phyloP scores from a whole-genome alignment of 2,888 invertebrate species.

The Lasioglossum pauxillum region DNA sequence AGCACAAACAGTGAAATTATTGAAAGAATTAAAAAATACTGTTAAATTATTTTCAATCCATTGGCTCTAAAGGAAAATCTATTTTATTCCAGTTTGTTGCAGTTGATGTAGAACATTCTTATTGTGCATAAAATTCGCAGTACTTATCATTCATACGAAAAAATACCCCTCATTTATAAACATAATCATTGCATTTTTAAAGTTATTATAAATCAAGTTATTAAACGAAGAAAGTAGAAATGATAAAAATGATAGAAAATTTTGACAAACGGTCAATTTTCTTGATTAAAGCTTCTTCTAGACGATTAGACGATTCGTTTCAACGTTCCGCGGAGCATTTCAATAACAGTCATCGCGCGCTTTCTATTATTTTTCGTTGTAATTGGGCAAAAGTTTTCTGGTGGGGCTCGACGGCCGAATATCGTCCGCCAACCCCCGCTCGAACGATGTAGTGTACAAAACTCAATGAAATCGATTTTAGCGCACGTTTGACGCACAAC shows the following conservation, averaged over 20 bases:
- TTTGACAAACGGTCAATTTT: neutral
- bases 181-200: no score
- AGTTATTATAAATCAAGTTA: no score
- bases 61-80: neutral
- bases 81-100: neutral
- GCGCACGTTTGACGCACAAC: neutral
- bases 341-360: neutral
- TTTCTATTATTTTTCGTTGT: neutral
- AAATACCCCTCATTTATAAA: no score
- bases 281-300: neutral
- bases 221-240: no score
- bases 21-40: neutral
- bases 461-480: conserved; percentile 33
- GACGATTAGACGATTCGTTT: neutral
- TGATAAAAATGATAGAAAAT: no score
- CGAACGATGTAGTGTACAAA: neutral
- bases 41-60: neutral
- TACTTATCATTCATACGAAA: no score
- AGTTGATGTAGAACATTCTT: neutral
- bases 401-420: neutral
- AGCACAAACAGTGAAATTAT: neutral
- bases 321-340: neutral
- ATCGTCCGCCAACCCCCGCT: neutral
- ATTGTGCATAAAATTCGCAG: no score
- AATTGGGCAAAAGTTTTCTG: neutral